Evolutionary conservation across 1,140 invertebrate species (phyloP).

Genomic region (Diachasma alloeum): DNA sequence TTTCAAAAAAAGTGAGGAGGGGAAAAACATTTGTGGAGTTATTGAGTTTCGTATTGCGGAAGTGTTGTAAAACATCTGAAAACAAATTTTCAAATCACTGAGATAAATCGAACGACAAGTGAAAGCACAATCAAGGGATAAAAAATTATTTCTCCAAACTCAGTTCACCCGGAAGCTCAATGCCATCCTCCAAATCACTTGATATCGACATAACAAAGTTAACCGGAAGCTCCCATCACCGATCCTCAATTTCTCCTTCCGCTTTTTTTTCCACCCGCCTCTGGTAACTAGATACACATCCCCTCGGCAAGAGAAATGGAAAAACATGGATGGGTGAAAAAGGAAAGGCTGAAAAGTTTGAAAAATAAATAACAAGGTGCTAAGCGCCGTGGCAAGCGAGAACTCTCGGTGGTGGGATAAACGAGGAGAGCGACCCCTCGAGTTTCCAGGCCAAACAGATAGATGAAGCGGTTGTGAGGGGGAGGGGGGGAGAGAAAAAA

Average conservation of each 20-base stretch:
- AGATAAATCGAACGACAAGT: not conserved
- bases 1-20: not conserved
- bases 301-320: not conserved
- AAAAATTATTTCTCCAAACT: not conserved
- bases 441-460: slow-evolving; percentile 36
- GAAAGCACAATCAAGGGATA: not conserved
- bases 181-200: not conserved
- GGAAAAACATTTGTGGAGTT: not conserved
- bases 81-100: not conserved
- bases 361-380: slow-evolving; percentile 65
- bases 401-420: slow-evolving; percentile 29
- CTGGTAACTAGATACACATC: not conserved
- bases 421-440: slow-evolving; percentile 31
- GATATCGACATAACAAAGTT: slow-evolving; percentile 16
- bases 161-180: slow-evolving; percentile 8
- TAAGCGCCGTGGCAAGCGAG: slow-evolving; percentile 49
- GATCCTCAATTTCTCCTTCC: not conserved
- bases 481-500: slow-evolving; percentile 12
- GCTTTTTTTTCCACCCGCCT: not conserved
- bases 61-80: not conserved
- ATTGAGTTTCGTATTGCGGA: not conserved
- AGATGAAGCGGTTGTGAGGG: slow-evolving; percentile 32
- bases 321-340: not conserved
- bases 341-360: slow-evolving; percentile 44
- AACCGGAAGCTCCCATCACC: slow-evolving; percentile 8